phyloP scores from a whole-genome alignment of 2,113 vertebrate species.

The Oryzias javanicus region DNA sequence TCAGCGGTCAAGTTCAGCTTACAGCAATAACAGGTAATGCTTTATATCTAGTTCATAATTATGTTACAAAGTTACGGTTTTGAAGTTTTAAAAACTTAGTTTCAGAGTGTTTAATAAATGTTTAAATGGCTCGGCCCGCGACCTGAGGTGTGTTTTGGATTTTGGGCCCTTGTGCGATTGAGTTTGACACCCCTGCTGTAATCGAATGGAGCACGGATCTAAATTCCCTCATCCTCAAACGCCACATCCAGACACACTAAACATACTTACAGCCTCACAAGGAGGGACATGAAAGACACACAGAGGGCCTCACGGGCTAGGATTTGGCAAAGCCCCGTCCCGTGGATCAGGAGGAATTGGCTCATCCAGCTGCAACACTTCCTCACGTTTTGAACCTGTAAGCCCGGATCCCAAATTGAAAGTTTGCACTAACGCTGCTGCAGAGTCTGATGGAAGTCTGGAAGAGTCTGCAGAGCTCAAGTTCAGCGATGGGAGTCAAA shows the following conservation, averaged over 20 bases:
- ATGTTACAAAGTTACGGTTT: too few species aligned
- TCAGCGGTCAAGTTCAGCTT: too few species aligned
- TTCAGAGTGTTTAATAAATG: too few species aligned
- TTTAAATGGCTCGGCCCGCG: too few species aligned
- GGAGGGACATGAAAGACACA: constrained; percentile 54
- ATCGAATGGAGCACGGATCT: constrained; percentile 3
- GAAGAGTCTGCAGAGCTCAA: background rate
- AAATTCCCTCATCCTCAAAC: constrained; percentile 1
- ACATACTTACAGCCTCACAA: constrained; percentile 33
- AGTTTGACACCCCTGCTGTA: background rate
- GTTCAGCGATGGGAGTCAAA: too few species aligned
- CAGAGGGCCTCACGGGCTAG: constrained; percentile 40
- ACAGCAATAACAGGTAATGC: too few species aligned
- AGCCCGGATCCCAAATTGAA: constrained; percentile 46
- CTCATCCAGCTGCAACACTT: constrained; percentile 39
- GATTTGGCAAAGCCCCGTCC: constrained; percentile 46
- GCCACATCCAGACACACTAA: constrained; percentile 12
- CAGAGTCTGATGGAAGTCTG: constrained; percentile 57
- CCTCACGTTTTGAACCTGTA: constrained; percentile 34
- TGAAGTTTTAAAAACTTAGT: too few species aligned
- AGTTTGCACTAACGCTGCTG: constrained; percentile 55
- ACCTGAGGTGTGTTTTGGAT: too few species aligned
- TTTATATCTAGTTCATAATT: too few species aligned
- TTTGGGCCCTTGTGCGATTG: too few species aligned
- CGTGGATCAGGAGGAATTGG: constrained; percentile 55